Percentiles rank a stretch among this genome's conserved stretches.
Conservation (phyloP, 2,113 vertebrate genomes). For the Eubucco bourcierii region DNA sequence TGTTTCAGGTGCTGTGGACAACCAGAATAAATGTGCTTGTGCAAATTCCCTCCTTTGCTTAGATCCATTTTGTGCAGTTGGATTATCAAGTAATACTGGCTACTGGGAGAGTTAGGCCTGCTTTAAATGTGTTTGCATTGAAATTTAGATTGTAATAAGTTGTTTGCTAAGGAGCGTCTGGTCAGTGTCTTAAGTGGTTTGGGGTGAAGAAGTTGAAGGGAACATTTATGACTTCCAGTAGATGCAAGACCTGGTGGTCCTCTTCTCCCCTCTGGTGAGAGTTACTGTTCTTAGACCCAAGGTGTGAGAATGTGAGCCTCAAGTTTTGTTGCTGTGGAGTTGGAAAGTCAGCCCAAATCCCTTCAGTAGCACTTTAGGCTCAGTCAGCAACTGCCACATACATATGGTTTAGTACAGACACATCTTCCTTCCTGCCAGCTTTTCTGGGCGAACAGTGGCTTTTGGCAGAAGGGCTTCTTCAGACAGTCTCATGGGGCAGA, state of each 20-base stretch:
- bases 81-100: not conserved
- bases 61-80: not conserved
- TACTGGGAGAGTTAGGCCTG: not conserved
- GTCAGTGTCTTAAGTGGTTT: rapidly evolving
- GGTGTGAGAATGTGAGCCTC: not conserved
- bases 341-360: not conserved
- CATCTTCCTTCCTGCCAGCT: not conserved
- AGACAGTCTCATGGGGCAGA: rapidly evolving
- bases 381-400: not conserved
- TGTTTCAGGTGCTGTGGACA: not conserved
- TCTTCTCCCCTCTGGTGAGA: not conserved
- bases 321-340: not conserved
- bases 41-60: not conserved
- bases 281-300: not conserved
- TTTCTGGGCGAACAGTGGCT: not conserved
- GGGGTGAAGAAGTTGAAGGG: not conserved
- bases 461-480: not conserved
- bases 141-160: not conserved
- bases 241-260: not conserved
- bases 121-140: not conserved
- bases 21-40: not conserved
- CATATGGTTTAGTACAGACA: not conserved
- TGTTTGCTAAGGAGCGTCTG: not conserved
- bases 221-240: not conserved
- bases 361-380: not conserved